Evolutionary conservation across 2,113 vertebrate species (phyloP).

Genomic region (Mus pahari): DNA sequence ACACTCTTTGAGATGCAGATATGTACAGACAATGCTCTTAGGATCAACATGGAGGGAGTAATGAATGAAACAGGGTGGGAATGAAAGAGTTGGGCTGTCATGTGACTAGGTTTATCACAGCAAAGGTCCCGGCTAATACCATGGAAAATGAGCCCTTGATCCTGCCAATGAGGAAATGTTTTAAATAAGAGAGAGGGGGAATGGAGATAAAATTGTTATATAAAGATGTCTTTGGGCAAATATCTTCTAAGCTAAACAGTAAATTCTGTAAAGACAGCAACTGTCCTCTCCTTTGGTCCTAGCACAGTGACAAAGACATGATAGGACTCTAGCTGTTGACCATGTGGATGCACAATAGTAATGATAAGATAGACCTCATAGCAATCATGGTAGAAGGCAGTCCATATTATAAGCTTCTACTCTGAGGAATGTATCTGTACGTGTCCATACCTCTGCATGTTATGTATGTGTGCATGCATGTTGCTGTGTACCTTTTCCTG

Average conservation of each 20-base stretch:
- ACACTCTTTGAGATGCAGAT: neutral
- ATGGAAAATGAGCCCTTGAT: no score
- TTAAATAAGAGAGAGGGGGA: neutral
- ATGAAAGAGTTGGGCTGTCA: neutral
- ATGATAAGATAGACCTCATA: neutral
- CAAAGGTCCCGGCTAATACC: no score
- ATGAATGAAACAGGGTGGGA: neutral
- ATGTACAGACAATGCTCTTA: neutral
- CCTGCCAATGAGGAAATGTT: neutral
- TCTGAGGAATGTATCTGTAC: neutral
- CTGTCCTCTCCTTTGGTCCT: neutral
- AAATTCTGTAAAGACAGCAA: neutral
- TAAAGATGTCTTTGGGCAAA: neutral
- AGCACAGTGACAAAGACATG: neutral
- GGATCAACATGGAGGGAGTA: neutral
- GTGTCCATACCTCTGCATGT: no score
- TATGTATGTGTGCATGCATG: neutral
- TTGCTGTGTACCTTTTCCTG: neutral
- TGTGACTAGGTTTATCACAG: no score
- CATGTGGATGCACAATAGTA: neutral
- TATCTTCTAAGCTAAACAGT: neutral
- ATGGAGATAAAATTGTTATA: neutral
- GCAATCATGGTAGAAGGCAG: neutral
- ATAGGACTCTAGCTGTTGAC: neutral
- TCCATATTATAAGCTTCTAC: neutral